These are phyloP conservation scores for Scleropages formosus DNA, from an alignment of 2,797 vertebrate genomes.

Conservation along the genomic window DNA sequence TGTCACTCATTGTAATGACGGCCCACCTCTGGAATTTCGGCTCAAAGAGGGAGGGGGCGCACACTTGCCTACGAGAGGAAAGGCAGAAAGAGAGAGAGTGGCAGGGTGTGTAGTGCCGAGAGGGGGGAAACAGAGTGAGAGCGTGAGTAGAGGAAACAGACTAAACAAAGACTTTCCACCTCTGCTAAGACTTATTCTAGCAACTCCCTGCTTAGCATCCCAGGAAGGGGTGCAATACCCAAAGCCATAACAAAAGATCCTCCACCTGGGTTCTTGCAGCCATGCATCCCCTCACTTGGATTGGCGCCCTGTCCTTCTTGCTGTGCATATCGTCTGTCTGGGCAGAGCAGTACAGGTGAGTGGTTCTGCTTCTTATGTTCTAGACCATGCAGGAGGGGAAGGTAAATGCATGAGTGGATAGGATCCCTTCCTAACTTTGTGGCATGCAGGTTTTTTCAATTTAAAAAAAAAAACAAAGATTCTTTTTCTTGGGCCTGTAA, in stretches of 20 bases:
- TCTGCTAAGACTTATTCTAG: conserved; percentile 34
- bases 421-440: too few relatives aligned
- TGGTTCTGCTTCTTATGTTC: conserved; percentile 7
- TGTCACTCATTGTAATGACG: conserved; percentile 64
- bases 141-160: conserved; percentile 36
- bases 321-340: conserved; percentile 52
- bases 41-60: conserved; percentile 44
- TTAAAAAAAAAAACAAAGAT: too few relatives aligned
- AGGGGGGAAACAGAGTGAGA: conserved; percentile 14
- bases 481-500: neutral
- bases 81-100: conserved; percentile 27
- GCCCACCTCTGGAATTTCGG: conserved; percentile 66
- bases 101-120: conserved; percentile 39
- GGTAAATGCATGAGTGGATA: too few relatives aligned
- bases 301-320: conserved; percentile 55
- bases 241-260: conserved; percentile 36
- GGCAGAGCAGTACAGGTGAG: conserved; percentile 65
- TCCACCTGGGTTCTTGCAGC: conserved; percentile 42
- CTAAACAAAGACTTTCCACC: conserved; percentile 40
- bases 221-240: conserved; percentile 43
- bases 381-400: too few relatives aligned
- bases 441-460: too few relatives aligned
- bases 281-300: conserved; percentile 66
- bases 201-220: conserved; percentile 24
- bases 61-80: conserved; percentile 5